Evolutionary conservation across 2,888 invertebrate genomes (phyloP).

Genomic region (Agriopis marginaria): DNA sequence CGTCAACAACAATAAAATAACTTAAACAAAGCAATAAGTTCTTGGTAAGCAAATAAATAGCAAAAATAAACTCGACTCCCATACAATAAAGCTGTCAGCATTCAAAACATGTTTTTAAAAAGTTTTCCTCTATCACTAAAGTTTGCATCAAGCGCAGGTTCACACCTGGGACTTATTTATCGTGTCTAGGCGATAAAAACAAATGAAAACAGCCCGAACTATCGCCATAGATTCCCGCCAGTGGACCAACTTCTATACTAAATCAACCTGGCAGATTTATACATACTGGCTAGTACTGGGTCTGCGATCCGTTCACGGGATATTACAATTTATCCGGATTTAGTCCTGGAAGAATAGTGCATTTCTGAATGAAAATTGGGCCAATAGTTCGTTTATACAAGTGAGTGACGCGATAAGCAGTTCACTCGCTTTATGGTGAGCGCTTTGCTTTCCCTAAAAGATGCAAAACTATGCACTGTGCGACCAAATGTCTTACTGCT

Average conservation of each 20-base stretch:
- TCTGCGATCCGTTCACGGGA: neutral
- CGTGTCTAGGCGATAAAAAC: conserved; percentile 38
- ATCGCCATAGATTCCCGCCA: conserved; percentile 34
- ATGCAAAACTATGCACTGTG: too few species aligned
- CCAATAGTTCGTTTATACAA: too few species aligned
- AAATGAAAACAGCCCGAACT: conserved; percentile 40
- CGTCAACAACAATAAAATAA: neutral
- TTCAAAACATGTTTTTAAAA: conserved; percentile 21
- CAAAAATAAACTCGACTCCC: neutral
- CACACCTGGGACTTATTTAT: conserved; percentile 36
- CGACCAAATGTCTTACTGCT: too few species aligned
- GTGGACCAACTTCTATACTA: conserved; percentile 33
- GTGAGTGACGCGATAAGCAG: too few species aligned
- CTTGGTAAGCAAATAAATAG: neutral
- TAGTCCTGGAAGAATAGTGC: neutral
- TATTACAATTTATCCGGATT: neutral
- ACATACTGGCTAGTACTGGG: conserved; percentile 1
- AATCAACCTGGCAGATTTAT: conserved; percentile 44
- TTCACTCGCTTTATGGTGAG: too few species aligned
- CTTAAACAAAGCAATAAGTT: neutral
- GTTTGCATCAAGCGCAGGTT: conserved; percentile 21
- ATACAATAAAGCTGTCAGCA: conserved; percentile 22
- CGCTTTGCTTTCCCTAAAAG: too few species aligned
- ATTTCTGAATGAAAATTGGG: neutral
- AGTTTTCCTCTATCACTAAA: conserved; percentile 3